Percentiles rank a stretch among this genome's conserved stretches.
phyloP scores from a whole-genome alignment of 2,888 invertebrate genomes.

The Subacronicta megacephala region DNA sequence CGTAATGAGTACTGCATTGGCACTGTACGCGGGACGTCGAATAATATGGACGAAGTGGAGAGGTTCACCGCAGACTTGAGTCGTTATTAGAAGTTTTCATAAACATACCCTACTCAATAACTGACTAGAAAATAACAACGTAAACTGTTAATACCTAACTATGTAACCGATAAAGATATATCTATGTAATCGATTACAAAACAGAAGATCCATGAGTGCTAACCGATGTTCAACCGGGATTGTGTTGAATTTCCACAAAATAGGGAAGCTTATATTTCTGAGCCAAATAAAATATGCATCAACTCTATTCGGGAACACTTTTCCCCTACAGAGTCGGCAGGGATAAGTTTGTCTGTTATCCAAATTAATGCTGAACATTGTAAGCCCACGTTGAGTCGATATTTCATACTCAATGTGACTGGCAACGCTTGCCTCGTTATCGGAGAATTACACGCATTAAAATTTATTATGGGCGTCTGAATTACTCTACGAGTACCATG shows the following conservation, averaged over 20 bases:
- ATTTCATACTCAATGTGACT: slow-evolving; percentile 36
- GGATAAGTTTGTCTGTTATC: slow-evolving; percentile 10
- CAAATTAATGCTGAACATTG: slow-evolving; percentile 18
- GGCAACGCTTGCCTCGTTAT: slow-evolving; percentile 32
- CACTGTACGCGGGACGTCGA: slow-evolving; percentile 15
- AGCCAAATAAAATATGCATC: slow-evolving; percentile 19
- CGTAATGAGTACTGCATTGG: slow-evolving; percentile 22
- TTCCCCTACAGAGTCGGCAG: background rate
- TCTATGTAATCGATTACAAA: slow-evolving; percentile 17
- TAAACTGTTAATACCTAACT: too few relatives aligned
- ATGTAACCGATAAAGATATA: too few relatives aligned
- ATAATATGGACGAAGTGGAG: slow-evolving; percentile 9
- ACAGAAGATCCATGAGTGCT: slow-evolving; percentile 25
- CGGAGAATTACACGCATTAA: slow-evolving; percentile 35
- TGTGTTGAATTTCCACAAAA: slow-evolving; percentile 13
- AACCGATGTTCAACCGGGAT: slow-evolving; percentile 32
- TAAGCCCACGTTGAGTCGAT: slow-evolving; percentile 24
- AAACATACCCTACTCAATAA: slow-evolving; percentile 34
- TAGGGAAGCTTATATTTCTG: slow-evolving; percentile 16
- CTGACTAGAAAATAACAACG: background rate
- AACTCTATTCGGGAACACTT: slow-evolving; percentile 11
- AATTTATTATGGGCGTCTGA: slow-evolving; percentile 24
- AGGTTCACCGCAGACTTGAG: slow-evolving; percentile 2
- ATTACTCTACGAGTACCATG: slow-evolving; percentile 22
- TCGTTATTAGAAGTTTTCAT: slow-evolving; percentile 30